A percentile compares a stretch with the other conserved stretches of the same genome.
Conservation (phyloP, 2,888 invertebrate genomes). For the Halictus quadricinctus region DNA sequence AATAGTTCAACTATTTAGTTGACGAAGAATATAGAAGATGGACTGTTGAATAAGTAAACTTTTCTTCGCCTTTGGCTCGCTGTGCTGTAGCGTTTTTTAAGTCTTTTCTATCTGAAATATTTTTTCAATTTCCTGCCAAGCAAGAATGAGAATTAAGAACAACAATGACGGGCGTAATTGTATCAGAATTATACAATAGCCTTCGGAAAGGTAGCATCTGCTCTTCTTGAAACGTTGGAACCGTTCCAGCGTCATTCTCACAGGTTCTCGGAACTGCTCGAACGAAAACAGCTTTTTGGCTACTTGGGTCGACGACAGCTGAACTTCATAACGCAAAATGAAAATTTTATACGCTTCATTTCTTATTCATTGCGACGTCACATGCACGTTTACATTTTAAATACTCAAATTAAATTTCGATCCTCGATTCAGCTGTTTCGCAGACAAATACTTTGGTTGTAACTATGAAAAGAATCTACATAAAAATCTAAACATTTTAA, state of each 20-base stretch:
- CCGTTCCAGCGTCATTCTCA: not conserved
- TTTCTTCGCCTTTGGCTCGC: too few species aligned
- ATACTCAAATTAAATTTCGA: not conserved
- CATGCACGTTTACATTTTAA: not conserved
- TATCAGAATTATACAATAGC: not conserved
- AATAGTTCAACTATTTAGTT: not conserved
- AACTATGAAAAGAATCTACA: not conserved
- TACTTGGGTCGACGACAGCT: slow-evolving; percentile 3
- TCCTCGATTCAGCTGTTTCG: not conserved
- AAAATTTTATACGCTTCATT: not conserved
- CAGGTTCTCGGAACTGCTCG: slow-evolving; percentile 6
- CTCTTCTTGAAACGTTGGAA: not conserved
- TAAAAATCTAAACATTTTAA: not conserved
- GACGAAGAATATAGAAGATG: not conserved
- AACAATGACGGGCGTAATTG: not conserved
- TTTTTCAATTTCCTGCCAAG: not conserved
- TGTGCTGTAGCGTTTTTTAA: too few species aligned
- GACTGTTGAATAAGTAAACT: not conserved
- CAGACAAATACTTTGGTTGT: not conserved
- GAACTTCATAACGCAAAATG: slow-evolving; percentile 3
- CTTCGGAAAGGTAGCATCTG: not conserved
- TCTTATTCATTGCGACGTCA: not conserved
- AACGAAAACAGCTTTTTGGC: slow-evolving; percentile 13
- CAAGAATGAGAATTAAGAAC: not conserved
- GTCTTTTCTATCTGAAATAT: not conserved